Evolutionary conservation across 2,797 vertebrate species (phyloP).

Genomic region (Cyclura pinguis): DNA sequence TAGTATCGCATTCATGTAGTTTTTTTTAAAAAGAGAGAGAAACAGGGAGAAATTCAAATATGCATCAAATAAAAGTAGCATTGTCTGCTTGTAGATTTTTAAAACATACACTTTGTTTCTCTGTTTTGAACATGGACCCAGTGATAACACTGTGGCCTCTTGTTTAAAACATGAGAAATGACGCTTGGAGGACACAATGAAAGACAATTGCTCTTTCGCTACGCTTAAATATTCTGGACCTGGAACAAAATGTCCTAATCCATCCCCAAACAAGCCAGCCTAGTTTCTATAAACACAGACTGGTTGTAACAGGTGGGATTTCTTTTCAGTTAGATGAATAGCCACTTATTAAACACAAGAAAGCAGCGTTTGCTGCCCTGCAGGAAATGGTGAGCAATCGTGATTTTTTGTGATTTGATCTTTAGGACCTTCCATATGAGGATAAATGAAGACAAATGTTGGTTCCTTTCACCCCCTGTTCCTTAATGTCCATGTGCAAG

Average conservation of each 20-base stretch:
- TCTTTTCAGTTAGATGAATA: slow-evolving; percentile 34
- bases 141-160: slow-evolving; percentile 47
- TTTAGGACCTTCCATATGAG: neutral
- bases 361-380: slow-evolving; percentile 31
- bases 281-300: slow-evolving; percentile 42
- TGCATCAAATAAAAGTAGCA: neutral
- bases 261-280: slow-evolving; percentile 49
- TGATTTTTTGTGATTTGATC: slow-evolving; percentile 41
- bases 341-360: slow-evolving; percentile 24
- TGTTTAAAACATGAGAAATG: slow-evolving; percentile 54
- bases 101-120: slow-evolving; percentile 41
- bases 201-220: slow-evolving; percentile 52
- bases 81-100: slow-evolving; percentile 14
- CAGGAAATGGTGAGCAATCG: neutral
- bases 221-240: slow-evolving; percentile 50
- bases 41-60: slow-evolving; percentile 12
- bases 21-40: neutral
- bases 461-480: neutral
- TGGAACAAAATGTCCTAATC: slow-evolving; percentile 57
- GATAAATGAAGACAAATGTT: slow-evolving; percentile 14
- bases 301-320: slow-evolving; percentile 10
- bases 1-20: neutral
- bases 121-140: slow-evolving; percentile 34
- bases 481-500: no score
- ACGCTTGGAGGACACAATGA: slow-evolving; percentile 31